These are phyloP conservation scores for Podarcis cretensis DNA, from an alignment of 2,113 vertebrate species.

Conservation along the genomic window DNA sequence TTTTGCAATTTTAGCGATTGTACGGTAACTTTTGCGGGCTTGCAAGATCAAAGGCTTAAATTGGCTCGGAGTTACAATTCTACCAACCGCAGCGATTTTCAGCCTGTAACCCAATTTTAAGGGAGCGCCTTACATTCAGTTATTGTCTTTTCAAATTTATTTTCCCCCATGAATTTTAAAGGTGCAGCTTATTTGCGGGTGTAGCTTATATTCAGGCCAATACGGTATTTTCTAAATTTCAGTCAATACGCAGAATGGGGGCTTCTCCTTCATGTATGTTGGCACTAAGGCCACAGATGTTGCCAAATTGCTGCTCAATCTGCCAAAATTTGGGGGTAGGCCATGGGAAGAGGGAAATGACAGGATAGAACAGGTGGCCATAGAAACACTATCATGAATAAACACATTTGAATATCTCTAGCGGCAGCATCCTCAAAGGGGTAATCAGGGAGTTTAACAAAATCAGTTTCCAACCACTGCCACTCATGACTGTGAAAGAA, in stretches of 20 bases:
- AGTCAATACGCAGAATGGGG: not conserved
- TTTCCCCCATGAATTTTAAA: too few species aligned
- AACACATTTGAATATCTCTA: not conserved
- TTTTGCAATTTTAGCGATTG: too few species aligned
- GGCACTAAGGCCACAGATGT: not conserved
- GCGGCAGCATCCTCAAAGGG: not conserved
- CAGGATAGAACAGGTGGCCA: conserved; percentile 3
- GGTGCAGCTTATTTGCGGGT: too few species aligned
- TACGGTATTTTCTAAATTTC: not conserved
- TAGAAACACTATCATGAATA: not conserved
- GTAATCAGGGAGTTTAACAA: not conserved
- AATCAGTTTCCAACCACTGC: not conserved
- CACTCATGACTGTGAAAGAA: not conserved
- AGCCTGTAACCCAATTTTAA: too few species aligned
- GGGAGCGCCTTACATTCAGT: too few species aligned
- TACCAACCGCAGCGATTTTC: too few species aligned
- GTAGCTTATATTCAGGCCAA: too few species aligned
- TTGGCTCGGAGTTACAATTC: too few species aligned
- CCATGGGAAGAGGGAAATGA: not conserved
- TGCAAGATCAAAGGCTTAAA: too few species aligned
- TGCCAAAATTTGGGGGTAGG: not conserved
- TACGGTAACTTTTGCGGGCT: too few species aligned
- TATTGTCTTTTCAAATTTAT: too few species aligned
- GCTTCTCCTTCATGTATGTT: not conserved
- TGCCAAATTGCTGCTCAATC: not conserved